These are phyloP conservation scores for Polylopha cassiicola DNA, from an alignment of 2,888 invertebrate genomes.

Conservation along the genomic window DNA sequence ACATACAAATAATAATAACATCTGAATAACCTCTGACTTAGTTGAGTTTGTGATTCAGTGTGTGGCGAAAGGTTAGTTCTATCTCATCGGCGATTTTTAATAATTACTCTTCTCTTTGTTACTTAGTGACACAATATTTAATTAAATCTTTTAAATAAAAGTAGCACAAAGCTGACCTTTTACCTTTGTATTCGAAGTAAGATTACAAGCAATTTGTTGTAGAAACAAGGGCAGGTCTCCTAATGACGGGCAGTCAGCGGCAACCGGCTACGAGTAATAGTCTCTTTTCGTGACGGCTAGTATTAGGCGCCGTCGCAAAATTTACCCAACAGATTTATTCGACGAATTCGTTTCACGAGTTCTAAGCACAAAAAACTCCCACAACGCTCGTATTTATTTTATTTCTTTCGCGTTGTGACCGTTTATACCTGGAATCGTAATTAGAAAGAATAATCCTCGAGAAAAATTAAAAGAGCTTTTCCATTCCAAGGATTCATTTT, in stretches of 20 bases:
- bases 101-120: too few relatives aligned
- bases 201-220: slow-evolving; percentile 41
- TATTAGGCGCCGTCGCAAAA: slow-evolving; percentile 36
- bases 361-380: slow-evolving; percentile 10
- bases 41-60: too few relatives aligned
- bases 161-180: slow-evolving; percentile 22
- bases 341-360: slow-evolving; percentile 22
- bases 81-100: too few relatives aligned
- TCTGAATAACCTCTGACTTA: too few relatives aligned
- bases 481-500: slow-evolving; percentile 16
- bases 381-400: slow-evolving; percentile 17
- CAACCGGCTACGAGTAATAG: slow-evolving; percentile 44
- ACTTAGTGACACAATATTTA: neutral
- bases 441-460: slow-evolving; percentile 12
- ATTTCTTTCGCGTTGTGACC: slow-evolving; percentile 4
- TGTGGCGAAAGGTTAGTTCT: too few relatives aligned
- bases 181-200: slow-evolving; percentile 35
- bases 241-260: slow-evolving; percentile 48
- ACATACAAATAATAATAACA: too few relatives aligned
- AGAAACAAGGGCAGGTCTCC: slow-evolving; percentile 41
- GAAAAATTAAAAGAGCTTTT: slow-evolving; percentile 19
- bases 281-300: slow-evolving; percentile 50
- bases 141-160: slow-evolving; percentile 10
- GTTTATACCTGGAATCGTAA: slow-evolving; percentile 15
- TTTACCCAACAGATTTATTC: slow-evolving; percentile 30